phyloP scores from a whole-genome alignment of 2,797 vertebrate species.

The Stomatorhinus walkeri region DNA sequence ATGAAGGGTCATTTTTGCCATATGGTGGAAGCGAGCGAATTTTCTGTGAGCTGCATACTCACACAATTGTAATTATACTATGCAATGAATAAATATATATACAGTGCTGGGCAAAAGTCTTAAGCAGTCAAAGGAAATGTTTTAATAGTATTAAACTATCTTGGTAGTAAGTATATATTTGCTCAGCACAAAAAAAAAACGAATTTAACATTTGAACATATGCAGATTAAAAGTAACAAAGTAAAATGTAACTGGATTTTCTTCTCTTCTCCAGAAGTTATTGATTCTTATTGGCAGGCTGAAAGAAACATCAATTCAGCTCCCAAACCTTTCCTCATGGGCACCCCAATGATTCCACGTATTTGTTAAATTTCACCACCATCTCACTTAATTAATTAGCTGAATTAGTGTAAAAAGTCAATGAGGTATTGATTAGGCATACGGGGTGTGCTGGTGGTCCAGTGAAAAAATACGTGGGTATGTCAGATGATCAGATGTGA shows the following conservation, averaged over 20 bases:
- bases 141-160: background rate
- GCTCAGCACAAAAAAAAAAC: background rate
- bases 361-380: background rate
- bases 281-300: background rate
- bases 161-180: background rate
- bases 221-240: background rate
- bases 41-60: background rate
- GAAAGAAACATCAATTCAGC: background rate
- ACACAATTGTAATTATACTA: background rate
- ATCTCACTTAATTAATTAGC: background rate
- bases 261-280: background rate
- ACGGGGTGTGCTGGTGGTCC: background rate
- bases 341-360: background rate
- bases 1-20: background rate
- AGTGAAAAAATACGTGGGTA: background rate
- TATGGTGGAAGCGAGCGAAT: background rate
- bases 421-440: background rate
- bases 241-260: background rate
- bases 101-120: background rate
- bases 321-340: background rate
- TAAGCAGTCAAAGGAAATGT: background rate
- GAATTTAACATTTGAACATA: background rate
- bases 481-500: background rate
- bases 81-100: background rate
- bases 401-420: background rate